Base-by-base conservation (phyloP, 2,113 vertebrate genomes). In the Reinhardtius hippoglossoides region DNA sequence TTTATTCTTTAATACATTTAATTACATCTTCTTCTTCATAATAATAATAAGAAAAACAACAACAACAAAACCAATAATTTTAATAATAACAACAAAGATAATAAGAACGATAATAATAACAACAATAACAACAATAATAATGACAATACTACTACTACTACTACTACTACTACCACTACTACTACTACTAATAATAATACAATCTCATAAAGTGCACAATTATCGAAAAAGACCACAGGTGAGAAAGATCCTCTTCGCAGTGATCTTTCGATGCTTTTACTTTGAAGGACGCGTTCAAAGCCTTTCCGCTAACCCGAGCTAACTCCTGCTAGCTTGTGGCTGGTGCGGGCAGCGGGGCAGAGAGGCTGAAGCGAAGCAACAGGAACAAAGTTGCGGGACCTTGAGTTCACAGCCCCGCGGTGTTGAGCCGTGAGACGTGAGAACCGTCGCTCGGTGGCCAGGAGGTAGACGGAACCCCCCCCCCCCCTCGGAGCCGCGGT, bases 341-440 rank as follows among this genome's bases (percentile, higher is more conserved):
- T 37, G 42, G 9, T 26, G 67, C 3, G 0, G 44, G 76, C 63
- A 26, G 69, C 78, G 65, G 78, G 63, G 84, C 77, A 63, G 87
- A 85, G 72, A 67, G 84, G 84, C 81, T 56, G 78, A 88, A 48
- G 44, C 16, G 78, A 81, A 87, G 87, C 91, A 87, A 87, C 89
- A 91, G 91, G 91, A 93, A 92, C 90, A 92, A 94, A 94, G 91
- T 94, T 94, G 88, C 72, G 88, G 82, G 81, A 88, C 85, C 44
- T 66, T 66, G 79, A 62, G 71, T 78, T 74, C 56, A 52, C 70
- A 42, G 59, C 55, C 21, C 52, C 44, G 76, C 73, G 52, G 64
- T 31, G 69, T 61, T 52, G 76, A 75, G 5, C 65, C 70, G 60
- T 74, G 63, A 84, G 83, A 84, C 76, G 81, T 37, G 78, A 67